These are phyloP conservation scores for Drosophila subpulchrella DNA, from an alignment of 1,140 invertebrate species.

Conservation along the genomic window DNA sequence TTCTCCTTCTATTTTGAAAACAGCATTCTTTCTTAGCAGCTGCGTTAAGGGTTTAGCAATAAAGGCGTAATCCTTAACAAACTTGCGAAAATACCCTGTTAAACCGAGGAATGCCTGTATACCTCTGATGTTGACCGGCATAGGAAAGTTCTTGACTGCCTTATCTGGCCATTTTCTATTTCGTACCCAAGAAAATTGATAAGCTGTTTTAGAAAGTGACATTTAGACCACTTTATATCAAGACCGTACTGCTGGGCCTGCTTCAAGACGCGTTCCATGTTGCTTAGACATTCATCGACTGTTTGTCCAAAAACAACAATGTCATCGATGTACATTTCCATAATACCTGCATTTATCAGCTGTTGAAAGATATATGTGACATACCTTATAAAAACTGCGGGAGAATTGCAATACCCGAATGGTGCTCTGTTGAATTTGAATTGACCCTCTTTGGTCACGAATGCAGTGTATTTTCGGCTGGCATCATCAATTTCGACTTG, in stretches of 20 bases:
- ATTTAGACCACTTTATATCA: no score
- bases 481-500: background rate
- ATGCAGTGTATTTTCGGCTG: background rate
- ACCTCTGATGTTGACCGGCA: background rate
- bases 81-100: no score
- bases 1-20: background rate
- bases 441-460: background rate
- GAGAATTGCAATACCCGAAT: background rate
- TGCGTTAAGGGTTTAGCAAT: background rate
- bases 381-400: background rate
- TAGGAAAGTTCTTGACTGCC: background rate
- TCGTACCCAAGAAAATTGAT: background rate
- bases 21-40: background rate
- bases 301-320: background rate
- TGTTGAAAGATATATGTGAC: background rate
- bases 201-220: background rate
- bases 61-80: background rate
- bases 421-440: background rate
- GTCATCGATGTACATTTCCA: slow-evolving; percentile 1
- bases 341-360: background rate
- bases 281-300: background rate
- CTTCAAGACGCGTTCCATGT: background rate
- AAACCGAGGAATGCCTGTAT: background rate
- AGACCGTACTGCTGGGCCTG: background rate
- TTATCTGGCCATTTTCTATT: background rate